Evolutionary conservation across 1,140 invertebrate genomes (phyloP).

Genomic region (Yoshiicerus persimilis): DNA sequence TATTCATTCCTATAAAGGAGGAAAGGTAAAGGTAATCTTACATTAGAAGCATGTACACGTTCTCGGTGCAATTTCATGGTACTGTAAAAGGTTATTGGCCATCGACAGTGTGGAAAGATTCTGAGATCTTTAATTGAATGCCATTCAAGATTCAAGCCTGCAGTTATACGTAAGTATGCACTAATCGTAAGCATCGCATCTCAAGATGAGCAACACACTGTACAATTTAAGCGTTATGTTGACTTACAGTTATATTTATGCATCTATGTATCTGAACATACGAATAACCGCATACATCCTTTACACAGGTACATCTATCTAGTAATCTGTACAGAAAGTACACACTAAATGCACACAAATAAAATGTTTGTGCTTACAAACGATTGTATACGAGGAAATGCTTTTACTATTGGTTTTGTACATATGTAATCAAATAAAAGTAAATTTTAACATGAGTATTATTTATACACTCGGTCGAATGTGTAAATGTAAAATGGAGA

Average conservation of each 20-base stretch:
- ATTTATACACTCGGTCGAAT: not conserved
- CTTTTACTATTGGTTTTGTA: not conserved
- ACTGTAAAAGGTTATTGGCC: slow-evolving; percentile 14
- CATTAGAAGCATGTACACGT: not conserved
- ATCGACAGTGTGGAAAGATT: slow-evolving; percentile 9
- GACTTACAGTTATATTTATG: not conserved
- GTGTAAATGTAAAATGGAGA: too few species aligned
- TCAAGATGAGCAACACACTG: not conserved
- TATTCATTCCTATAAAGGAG: not conserved
- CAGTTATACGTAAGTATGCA: not conserved
- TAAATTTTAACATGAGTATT: not conserved
- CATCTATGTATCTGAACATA: too few species aligned
- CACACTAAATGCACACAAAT: not conserved
- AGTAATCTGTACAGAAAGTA: not conserved
- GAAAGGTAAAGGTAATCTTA: not conserved
- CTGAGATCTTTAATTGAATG: not conserved
- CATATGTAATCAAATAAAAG: not conserved
- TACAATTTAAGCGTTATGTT: not conserved
- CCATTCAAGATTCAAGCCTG: not conserved
- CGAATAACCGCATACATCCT: not conserved
- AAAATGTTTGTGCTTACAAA: not conserved
- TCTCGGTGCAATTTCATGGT: not conserved
- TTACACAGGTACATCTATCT: too few species aligned
- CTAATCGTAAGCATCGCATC: not conserved
- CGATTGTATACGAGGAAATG: not conserved